Conservation (phyloP, 1,140 invertebrate species). For the Procambarus virginalis region DNA sequence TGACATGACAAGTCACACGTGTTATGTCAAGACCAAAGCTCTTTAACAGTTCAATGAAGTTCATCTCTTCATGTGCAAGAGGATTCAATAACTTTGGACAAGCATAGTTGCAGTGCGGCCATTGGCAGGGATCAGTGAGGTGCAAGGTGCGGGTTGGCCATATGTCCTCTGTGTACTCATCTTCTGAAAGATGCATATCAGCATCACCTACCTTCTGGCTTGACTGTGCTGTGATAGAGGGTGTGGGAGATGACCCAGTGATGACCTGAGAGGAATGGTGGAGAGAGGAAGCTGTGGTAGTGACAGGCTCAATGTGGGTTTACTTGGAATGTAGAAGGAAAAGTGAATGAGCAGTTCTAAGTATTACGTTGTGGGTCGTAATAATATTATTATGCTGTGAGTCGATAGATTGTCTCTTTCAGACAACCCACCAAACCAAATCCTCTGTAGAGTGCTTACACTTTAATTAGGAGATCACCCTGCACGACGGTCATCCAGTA, state of each 20-base stretch:
- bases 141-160: constrained; percentile 75
- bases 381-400: too few relatives aligned
- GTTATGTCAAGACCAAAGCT: constrained; percentile 86
- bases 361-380: neutral
- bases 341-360: neutral
- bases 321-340: neutral
- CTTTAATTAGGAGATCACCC: too few relatives aligned
- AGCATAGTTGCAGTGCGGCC: constrained; percentile 94
- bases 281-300: neutral
- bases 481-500: too few relatives aligned
- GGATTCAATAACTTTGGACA: constrained; percentile 91
- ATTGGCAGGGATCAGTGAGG: constrained; percentile 88
- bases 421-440: too few relatives aligned
- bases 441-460: too few relatives aligned
- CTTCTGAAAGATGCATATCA: neutral
- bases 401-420: too few relatives aligned
- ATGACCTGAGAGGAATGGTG: neutral
- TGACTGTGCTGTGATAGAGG: neutral
- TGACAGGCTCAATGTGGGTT: neutral
- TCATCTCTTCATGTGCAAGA: constrained; percentile 86
- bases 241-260: neutral
- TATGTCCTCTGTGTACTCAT: constrained; percentile 21
- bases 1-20: constrained; percentile 76
- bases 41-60: constrained; percentile 89
- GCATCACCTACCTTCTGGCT: too few relatives aligned